Conservation (phyloP, 1,140 invertebrate species). For the Bombus haemorrhoidalis region DNA sequence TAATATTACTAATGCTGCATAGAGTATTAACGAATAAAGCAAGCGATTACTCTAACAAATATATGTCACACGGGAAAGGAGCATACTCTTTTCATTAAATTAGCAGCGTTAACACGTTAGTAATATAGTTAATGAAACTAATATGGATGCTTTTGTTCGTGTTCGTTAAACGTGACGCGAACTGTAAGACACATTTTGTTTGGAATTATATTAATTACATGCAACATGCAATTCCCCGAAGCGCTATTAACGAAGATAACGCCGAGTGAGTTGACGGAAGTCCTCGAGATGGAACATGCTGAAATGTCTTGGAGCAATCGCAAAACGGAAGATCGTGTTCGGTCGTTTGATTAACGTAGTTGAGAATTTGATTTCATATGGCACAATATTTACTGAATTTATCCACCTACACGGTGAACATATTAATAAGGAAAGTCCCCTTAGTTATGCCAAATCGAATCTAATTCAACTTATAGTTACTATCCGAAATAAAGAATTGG, state of each 20-base stretch:
- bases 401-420: too few relatives aligned
- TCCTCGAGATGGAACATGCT: neutral
- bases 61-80: neutral
- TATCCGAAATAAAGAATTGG: neutral
- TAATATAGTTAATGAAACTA: neutral
- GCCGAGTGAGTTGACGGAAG: neutral
- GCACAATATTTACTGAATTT: neutral
- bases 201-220: neutral
- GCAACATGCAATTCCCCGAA: neutral
- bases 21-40: neutral
- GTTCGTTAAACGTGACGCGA: neutral
- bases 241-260: neutral
- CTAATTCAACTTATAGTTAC: neutral
- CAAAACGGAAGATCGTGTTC: neutral
- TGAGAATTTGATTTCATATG: neutral
- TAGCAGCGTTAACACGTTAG: neutral
- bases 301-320: neutral
- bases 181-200: neutral
- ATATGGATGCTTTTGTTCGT: neutral
- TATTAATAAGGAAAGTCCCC: neutral
- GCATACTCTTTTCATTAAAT: neutral
- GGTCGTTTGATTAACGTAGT: neutral
- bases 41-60: neutral
- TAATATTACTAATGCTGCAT: neutral
- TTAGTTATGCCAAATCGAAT: neutral